phyloP scores from a whole-genome alignment of 1,140 invertebrate species.

The Spodoptera frugiperda region DNA sequence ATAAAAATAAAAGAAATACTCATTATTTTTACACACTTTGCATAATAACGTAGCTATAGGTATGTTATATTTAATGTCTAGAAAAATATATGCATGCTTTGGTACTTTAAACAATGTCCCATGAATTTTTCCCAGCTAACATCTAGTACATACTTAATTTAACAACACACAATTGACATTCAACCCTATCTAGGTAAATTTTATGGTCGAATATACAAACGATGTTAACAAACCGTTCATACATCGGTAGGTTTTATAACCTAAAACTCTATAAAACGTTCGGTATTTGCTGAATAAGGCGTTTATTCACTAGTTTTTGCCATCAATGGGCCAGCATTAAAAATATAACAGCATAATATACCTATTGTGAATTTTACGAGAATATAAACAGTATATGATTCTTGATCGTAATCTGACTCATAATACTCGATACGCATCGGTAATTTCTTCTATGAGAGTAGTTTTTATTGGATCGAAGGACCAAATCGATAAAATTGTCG shows the following conservation, averaged over 20 bases:
- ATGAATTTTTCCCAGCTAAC: no score
- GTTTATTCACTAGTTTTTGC: conserved; percentile 2
- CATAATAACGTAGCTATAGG: no score
- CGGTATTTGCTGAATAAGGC: conserved; percentile 23
- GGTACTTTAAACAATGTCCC: no score
- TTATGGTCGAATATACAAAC: neutral
- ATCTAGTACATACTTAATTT: neutral
- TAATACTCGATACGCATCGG: conserved; percentile 19
- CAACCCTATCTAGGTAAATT: no score
- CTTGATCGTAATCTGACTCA: conserved; percentile 12
- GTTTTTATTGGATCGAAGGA: neutral
- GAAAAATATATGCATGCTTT: no score
- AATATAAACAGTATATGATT: conserved; percentile 25
- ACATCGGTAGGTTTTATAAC: conserved; percentile 12
- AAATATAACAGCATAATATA: conserved; percentile 25
- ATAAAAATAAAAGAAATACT: no score
- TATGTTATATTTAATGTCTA: no score
- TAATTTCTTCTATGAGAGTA: neutral
- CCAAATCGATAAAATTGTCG: neutral
- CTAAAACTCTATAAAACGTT: conserved; percentile 12
- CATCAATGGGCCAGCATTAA: conserved; percentile 8
- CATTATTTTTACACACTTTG: no score
- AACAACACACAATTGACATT: neutral
- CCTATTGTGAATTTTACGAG: conserved; percentile 39
- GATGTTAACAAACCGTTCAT: conserved; percentile 1